These are phyloP conservation scores for Hirudo medicinalis DNA, from an alignment of 1,140 invertebrate species.

Conservation along the genomic window DNA sequence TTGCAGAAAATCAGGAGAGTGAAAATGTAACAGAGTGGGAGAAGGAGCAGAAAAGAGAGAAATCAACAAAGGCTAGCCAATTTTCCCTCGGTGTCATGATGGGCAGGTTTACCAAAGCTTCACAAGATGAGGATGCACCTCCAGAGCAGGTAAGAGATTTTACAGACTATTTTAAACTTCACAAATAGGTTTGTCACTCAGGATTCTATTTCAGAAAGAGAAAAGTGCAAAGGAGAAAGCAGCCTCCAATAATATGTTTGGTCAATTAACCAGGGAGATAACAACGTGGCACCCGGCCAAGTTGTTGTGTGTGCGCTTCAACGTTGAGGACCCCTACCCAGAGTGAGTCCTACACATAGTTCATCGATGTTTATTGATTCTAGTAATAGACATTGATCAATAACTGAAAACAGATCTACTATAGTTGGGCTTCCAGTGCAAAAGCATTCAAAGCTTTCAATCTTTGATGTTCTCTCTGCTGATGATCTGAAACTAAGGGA, in stretches of 20 bases:
- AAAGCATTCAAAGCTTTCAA: not conserved
- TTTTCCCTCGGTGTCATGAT: constrained; percentile 59
- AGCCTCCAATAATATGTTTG: constrained; percentile 67
- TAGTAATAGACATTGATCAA: not conserved
- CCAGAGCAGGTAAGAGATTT: constrained; percentile 28
- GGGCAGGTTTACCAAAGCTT: constrained; percentile 49
- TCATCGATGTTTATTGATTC: not conserved
- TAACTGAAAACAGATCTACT: not conserved
- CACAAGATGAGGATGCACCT: constrained; percentile 35
- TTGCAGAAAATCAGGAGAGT: no score
- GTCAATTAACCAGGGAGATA: constrained; percentile 57
- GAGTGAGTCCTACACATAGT: constrained; percentile 37
- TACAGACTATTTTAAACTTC: not conserved
- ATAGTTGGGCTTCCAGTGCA: not conserved
- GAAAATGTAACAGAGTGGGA: constrained; percentile 64
- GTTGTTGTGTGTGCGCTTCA: constrained; percentile 80
- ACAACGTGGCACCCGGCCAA: constrained; percentile 69
- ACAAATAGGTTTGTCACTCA: not conserved
- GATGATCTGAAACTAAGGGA: not conserved
- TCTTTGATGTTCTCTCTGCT: not conserved
- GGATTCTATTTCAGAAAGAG: constrained; percentile 23
- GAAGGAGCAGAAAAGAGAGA: constrained; percentile 58
- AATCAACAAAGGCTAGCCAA: constrained; percentile 64
- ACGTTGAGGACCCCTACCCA: constrained; percentile 73
- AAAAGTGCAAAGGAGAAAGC: constrained; percentile 45